Evolutionary conservation across 2,797 vertebrate species (phyloP).

Genomic region (Hybognathus amarus): DNA sequence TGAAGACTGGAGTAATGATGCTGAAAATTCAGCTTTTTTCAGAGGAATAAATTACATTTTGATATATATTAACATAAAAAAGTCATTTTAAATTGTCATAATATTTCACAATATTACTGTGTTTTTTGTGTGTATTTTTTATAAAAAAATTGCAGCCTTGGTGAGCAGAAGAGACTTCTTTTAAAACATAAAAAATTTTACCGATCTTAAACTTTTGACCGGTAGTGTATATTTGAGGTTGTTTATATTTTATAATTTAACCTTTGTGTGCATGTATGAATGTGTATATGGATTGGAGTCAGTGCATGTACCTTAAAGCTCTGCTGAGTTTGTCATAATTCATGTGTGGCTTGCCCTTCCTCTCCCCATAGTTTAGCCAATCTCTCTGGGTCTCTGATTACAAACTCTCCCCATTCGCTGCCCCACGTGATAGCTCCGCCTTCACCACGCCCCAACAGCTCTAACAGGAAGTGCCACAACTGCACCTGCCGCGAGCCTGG

Average conservation of each 20-base stretch:
- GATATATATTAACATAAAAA: too few relatives aligned
- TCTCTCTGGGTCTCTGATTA: slow-evolving; percentile 65
- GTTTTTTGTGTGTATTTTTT: too few relatives aligned
- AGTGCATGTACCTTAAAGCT: slow-evolving; percentile 74
- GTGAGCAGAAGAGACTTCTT: too few relatives aligned
- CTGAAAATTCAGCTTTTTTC: too few relatives aligned
- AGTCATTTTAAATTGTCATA: too few relatives aligned
- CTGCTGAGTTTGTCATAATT: slow-evolving; percentile 86
- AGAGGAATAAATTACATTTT: too few relatives aligned
- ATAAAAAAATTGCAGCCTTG: too few relatives aligned
- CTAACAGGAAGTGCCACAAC: slow-evolving; percentile 67
- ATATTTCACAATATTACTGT: too few relatives aligned
- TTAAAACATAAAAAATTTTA: too few relatives aligned
- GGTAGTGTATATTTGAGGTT: neutral
- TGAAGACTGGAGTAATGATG: too few relatives aligned
- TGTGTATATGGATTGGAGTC: neutral
- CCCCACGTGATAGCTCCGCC: slow-evolving; percentile 61
- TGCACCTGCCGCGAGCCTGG: slow-evolving; percentile 77
- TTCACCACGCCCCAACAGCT: slow-evolving; percentile 59
- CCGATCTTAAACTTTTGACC: too few relatives aligned
- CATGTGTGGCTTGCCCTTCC: slow-evolving; percentile 75
- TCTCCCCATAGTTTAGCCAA: slow-evolving; percentile 64
- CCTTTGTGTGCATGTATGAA: neutral
- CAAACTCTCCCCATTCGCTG: slow-evolving; percentile 67
- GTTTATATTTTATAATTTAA: neutral